Percentiles rank a stretch among this genome's conserved stretches.
Evolutionary conservation across 1,140 invertebrate species (phyloP).

Genomic region (Sinonovacula constricta): DNA sequence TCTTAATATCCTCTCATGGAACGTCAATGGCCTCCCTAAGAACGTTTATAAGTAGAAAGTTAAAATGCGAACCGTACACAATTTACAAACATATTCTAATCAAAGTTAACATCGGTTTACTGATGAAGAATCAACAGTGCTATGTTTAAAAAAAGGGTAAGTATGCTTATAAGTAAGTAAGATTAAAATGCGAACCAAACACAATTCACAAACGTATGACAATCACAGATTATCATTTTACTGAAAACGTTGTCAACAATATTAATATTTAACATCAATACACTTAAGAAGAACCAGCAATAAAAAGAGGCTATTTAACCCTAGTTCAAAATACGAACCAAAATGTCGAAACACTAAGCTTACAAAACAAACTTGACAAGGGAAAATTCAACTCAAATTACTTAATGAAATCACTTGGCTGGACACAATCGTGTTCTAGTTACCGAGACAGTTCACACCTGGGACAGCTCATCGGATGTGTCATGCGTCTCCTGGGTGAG

Average conservation of each 20-base stretch:
- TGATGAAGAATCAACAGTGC: too few species aligned
- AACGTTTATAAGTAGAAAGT: conserved; percentile 10
- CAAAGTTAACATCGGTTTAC: conserved; percentile 13
- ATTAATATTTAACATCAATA: conserved; percentile 12
- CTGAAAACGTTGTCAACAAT: too few species aligned
- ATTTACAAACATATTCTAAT: conserved; percentile 22
- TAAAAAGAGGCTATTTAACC: conserved; percentile 27
- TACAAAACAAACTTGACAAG: conserved; percentile 13
- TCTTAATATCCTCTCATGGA: too few species aligned
- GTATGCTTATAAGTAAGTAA: too few species aligned
- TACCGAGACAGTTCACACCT: too few species aligned
- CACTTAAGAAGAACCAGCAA: conserved; percentile 12
- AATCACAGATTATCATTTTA: too few species aligned
- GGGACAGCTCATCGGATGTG: conserved; percentile 3
- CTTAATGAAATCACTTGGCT: conserved; percentile 17
- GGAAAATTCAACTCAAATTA: conserved; percentile 16
- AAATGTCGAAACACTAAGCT: conserved; percentile 16
- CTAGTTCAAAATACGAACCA: conserved; percentile 12
- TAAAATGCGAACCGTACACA: too few species aligned
- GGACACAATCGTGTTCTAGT: conserved; percentile 3
- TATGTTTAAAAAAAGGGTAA: too few species aligned
- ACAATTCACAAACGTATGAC: conserved; percentile 20
- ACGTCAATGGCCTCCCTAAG: too few species aligned
- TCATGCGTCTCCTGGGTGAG: conserved; percentile 14
- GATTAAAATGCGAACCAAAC: conserved; percentile 21